Evolutionary conservation across 2,797 vertebrate genomes (phyloP).

Genomic region (Parauchenoglanis ngamensis): DNA sequence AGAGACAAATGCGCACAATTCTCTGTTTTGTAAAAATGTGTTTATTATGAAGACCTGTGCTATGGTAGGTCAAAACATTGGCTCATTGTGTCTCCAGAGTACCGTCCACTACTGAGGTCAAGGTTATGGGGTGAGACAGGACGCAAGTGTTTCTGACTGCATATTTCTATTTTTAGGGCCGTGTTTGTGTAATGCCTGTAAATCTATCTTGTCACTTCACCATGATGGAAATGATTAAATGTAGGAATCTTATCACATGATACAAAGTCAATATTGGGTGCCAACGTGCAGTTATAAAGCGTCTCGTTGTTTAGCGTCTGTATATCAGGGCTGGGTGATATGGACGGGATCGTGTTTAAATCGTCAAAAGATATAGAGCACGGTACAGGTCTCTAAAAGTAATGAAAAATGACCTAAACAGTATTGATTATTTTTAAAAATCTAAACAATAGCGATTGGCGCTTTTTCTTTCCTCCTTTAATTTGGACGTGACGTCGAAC

Average conservation of each 20-base stretch:
- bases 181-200: background rate
- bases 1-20: background rate
- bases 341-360: no score
- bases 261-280: no score
- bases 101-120: background rate
- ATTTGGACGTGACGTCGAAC: background rate
- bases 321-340: background rate
- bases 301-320: background rate
- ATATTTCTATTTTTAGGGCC: constrained; percentile 14
- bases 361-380: background rate
- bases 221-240: background rate
- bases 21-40: background rate
- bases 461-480: background rate
- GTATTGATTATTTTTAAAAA: background rate
- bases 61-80: background rate
- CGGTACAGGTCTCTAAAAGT: background rate
- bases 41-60: background rate
- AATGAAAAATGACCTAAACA: background rate
- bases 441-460: background rate
- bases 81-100: background rate
- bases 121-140: background rate
- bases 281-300: background rate
- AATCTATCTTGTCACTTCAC: background rate
- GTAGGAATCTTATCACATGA: background rate
- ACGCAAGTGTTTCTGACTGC: background rate